Evolutionary conservation across 2,888 invertebrate species (phyloP).

Genomic region (Oscheius myriophilus): DNA sequence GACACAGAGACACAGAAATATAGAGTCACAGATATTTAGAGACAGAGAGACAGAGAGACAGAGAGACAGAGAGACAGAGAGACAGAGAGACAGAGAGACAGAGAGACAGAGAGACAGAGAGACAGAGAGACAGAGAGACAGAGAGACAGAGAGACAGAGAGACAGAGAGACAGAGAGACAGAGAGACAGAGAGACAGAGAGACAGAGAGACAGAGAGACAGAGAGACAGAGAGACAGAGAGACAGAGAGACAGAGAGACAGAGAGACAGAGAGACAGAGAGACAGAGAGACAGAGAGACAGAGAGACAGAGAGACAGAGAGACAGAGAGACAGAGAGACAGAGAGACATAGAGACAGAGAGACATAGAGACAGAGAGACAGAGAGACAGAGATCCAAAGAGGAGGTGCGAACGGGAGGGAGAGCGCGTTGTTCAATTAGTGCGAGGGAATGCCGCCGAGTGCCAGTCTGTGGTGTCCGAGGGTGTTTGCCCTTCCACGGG

Average conservation of each 20-base stretch:
- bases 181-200: background rate
- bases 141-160: constrained; percentile 16
- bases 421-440: background rate
- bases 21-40: background rate
- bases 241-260: background rate
- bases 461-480: too few species aligned
- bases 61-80: background rate
- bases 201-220: background rate
- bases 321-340: too few species aligned
- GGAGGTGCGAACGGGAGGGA: background rate
- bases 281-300: background rate
- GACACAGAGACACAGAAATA: constrained; percentile 15
- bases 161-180: constrained; percentile 10
- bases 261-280: background rate
- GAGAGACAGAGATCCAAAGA: background rate
- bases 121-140: background rate
- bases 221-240: constrained; percentile 5
- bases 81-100: background rate
- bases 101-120: background rate
- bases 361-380: constrained; percentile 7
- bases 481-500: constrained; percentile 22
- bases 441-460: background rate
- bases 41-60: background rate
- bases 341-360: constrained; percentile 10
- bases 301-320: background rate